Percentiles rank a stretch among this genome's conserved stretches.
Evolutionary conservation across 2,797 vertebrate species (phyloP).

Genomic region (Arctocebus calabarensis): DNA sequence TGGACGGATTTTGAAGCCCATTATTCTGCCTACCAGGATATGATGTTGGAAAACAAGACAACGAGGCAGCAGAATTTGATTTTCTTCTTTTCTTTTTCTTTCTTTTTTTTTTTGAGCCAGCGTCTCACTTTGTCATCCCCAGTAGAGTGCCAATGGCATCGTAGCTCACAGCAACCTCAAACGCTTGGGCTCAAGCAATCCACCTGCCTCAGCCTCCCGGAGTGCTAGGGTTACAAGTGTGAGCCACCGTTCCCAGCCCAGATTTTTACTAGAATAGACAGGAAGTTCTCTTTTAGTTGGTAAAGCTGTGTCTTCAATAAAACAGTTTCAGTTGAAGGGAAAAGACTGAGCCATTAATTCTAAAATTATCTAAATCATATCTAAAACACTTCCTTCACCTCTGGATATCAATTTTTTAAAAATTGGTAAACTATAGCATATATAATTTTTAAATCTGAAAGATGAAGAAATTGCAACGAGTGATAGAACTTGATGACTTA

Average conservation of each 20-base stretch:
- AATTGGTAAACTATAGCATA: background rate
- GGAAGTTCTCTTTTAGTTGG: background rate
- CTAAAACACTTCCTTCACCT: background rate
- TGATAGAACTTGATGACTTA: background rate
- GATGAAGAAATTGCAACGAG: background rate
- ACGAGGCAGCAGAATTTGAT: background rate
- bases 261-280: background rate
- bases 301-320: background rate
- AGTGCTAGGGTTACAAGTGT: no score
- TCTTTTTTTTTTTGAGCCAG: no score
- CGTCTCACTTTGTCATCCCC: no score
- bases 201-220: no score
- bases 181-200: no score
- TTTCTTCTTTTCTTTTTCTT: no score
- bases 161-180: no score
- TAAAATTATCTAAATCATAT: background rate
- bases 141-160: no score
- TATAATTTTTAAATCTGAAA: background rate
- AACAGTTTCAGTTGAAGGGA: background rate
- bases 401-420: background rate
- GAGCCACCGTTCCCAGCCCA: background rate
- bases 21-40: background rate
- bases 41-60: background rate
- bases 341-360: background rate
- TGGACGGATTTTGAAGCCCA: background rate